phyloP scores from a whole-genome alignment of 2,113 vertebrate genomes.

The cattle (Bos taurus) region ARS-UCD2.0 NC_037356.1:19237001-19237500 shows the following conservation, averaged over 20 bases:
- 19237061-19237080: constrained; percentile 77
- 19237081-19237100: neutral
- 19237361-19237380: neutral
- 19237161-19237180: neutral
- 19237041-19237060: neutral
- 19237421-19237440: neutral
- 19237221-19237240: neutral
- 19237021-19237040: neutral
- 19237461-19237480: neutral
- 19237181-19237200: neutral
- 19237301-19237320: neutral
- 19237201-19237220: neutral
- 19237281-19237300: neutral
- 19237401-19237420: neutral
- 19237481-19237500: neutral
- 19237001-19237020: neutral
- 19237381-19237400: neutral
- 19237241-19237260: neutral
- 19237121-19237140: constrained; percentile 78
- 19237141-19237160: neutral
- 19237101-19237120: neutral
- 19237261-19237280: neutral
- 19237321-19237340: neutral
- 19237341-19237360: neutral
- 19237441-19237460: neutral